Evolutionary conservation across 2,888 invertebrate species (phyloP).

Genomic region (Hypsopygia costalis): DNA sequence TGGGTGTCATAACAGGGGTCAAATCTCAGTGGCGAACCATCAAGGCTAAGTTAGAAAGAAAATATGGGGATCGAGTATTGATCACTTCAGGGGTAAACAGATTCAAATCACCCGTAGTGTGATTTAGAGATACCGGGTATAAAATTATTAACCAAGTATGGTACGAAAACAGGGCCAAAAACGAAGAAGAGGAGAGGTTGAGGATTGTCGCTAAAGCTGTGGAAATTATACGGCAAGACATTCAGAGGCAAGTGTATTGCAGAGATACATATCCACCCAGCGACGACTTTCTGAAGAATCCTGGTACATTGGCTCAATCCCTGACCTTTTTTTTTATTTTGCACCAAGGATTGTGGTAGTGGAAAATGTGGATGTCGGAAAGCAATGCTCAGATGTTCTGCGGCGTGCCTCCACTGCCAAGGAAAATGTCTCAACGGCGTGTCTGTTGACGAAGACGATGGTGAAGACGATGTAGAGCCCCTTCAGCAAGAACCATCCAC

Average conservation of each 20-base stretch:
- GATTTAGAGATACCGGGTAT: constrained; percentile 1
- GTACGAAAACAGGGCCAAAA: background rate
- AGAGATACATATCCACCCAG: constrained; percentile 1
- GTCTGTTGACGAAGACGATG: too few relatives aligned
- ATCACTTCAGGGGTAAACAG: constrained; percentile 5
- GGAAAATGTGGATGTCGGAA: too few relatives aligned
- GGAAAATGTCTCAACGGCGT: too few relatives aligned
- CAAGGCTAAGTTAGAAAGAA: constrained; percentile 5
- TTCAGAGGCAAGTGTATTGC: background rate
- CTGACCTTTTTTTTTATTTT: constrained; percentile 1
- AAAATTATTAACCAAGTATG: background rate
- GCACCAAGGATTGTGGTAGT: too few relatives aligned
- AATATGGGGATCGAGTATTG: constrained; percentile 5
- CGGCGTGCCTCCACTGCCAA: too few relatives aligned
- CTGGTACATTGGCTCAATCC: background rate
- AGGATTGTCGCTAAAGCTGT: constrained; percentile 1
- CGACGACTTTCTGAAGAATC: background rate
- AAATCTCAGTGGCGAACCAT: constrained; percentile 4
- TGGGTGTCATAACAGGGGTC: constrained; percentile 4
- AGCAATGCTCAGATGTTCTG: too few relatives aligned
- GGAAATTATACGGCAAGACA: constrained; percentile 2
- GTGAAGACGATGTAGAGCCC: too few relatives aligned
- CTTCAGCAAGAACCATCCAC: too few relatives aligned
- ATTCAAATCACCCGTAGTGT: constrained; percentile 3
- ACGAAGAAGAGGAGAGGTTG: constrained; percentile 1